A percentile compares a stretch with the other conserved stretches of the same genome.
Evolutionary conservation across 2,113 vertebrate species (phyloP).

Genomic region (Triplophysa rosa): DNA sequence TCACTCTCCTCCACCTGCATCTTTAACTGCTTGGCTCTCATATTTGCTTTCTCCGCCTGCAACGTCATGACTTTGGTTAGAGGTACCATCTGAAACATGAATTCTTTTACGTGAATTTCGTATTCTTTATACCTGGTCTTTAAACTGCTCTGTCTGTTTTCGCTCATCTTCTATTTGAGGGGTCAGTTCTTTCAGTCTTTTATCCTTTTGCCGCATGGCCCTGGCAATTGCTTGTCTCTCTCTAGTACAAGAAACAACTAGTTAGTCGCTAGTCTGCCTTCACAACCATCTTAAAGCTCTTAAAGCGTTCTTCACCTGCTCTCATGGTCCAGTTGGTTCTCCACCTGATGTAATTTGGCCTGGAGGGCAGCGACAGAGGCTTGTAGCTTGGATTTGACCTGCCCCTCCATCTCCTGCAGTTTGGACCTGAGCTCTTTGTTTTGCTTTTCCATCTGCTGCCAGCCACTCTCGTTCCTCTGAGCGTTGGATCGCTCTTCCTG

Average conservation of each 20-base stretch:
- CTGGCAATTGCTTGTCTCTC: too few relatives aligned
- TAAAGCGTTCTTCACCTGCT: slow-evolving; percentile 84
- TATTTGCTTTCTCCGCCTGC: slow-evolving; percentile 86
- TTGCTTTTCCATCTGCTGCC: slow-evolving; percentile 93
- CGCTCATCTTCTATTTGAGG: slow-evolving; percentile 96
- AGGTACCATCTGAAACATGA: too few relatives aligned
- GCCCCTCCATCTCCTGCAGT: slow-evolving; percentile 92
- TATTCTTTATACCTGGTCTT: slow-evolving; percentile 83
- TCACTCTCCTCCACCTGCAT: slow-evolving; percentile 96
- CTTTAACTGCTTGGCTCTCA: slow-evolving; percentile 91
- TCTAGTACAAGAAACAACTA: too few relatives aligned
- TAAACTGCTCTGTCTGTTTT: slow-evolving; percentile 94
- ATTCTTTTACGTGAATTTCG: too few relatives aligned
- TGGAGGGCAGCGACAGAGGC: slow-evolving; percentile 86
- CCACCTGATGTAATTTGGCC: slow-evolving; percentile 89
- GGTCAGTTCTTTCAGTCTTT: slow-evolving; percentile 92
- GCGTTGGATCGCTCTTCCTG: slow-evolving; percentile 82
- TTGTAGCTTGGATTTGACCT: slow-evolving; percentile 93
- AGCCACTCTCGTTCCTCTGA: slow-evolving; percentile 92
- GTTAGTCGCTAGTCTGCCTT: too few relatives aligned
- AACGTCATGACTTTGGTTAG: too few relatives aligned
- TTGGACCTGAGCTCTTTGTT: slow-evolving; percentile 95
- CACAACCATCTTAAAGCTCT: slow-evolving; percentile 40
- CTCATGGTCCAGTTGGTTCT: slow-evolving; percentile 95
- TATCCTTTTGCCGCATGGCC: slow-evolving; percentile 84